Evolutionary conservation across 2,797 vertebrate genomes (phyloP).

Genomic region (Rallus crepitans): DNA sequence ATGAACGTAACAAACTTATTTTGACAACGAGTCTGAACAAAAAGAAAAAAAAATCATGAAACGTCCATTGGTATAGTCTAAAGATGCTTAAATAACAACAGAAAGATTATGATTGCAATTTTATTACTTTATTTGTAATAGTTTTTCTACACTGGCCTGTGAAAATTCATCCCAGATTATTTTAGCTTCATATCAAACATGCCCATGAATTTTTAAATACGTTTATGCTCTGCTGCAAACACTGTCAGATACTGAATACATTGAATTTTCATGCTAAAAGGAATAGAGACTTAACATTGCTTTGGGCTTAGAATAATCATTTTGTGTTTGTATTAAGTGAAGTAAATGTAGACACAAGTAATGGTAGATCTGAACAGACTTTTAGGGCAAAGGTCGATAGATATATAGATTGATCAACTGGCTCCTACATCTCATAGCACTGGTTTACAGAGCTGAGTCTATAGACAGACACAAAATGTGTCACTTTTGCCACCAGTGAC

Average conservation of each 20-base stretch:
- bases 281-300: neutral
- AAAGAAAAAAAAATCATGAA: neutral
- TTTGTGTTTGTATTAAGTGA: neutral
- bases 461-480: neutral
- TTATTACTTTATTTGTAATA: neutral
- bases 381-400: neutral
- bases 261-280: neutral
- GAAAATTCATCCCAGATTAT: neutral
- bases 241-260: neutral
- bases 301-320: neutral
- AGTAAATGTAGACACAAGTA: neutral
- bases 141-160: neutral
- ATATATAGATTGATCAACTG: neutral
- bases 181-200: neutral
- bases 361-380: neutral
- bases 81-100: neutral
- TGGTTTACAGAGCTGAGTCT: neutral
- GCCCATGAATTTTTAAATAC: fast-evolving
- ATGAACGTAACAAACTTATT: neutral
- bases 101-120: neutral
- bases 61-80: neutral
- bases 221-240: neutral
- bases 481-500: neutral
- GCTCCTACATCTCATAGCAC: neutral
- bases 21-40: neutral